A percentile compares a stretch with the other conserved stretches of the same genome.
Conservation (phyloP, 2,797 vertebrate species). For the Ceryle rudis region DNA sequence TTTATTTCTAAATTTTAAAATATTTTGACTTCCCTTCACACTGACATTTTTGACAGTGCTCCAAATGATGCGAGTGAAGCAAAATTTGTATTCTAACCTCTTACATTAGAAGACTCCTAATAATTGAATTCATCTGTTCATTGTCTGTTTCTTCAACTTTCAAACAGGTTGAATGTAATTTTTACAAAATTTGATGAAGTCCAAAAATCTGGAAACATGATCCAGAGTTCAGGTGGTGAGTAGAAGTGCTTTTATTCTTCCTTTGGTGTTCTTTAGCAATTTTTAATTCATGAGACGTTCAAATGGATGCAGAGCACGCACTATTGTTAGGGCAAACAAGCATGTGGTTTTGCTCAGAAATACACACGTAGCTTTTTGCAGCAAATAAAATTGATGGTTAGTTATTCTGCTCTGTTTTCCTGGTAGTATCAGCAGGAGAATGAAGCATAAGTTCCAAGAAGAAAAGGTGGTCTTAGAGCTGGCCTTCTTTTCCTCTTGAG, state of each 20-base stretch:
- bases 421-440: neutral
- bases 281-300: neutral
- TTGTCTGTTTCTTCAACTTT: constrained; percentile 21
- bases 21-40: neutral
- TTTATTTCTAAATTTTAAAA: neutral
- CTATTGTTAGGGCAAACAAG: neutral
- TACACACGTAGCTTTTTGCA: neutral
- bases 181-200: constrained; percentile 98
- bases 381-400: neutral
- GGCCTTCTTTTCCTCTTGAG: neutral
- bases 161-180: constrained; percentile 95
- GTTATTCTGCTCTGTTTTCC: neutral
- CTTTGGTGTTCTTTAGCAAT: neutral
- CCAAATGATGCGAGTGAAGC: neutral
- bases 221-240: constrained; percentile 90
- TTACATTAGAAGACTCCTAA: neutral
- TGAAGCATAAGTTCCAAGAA: neutral
- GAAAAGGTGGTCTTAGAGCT: neutral
- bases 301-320: neutral
- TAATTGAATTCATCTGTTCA: neutral
- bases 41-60: neutral
- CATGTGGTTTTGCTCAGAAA: neutral
- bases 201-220: constrained; percentile 97
- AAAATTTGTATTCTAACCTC: neutral
- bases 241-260: neutral